Conservation (phyloP, 2,888 invertebrate species). For the Philhelius pedissequus region DNA sequence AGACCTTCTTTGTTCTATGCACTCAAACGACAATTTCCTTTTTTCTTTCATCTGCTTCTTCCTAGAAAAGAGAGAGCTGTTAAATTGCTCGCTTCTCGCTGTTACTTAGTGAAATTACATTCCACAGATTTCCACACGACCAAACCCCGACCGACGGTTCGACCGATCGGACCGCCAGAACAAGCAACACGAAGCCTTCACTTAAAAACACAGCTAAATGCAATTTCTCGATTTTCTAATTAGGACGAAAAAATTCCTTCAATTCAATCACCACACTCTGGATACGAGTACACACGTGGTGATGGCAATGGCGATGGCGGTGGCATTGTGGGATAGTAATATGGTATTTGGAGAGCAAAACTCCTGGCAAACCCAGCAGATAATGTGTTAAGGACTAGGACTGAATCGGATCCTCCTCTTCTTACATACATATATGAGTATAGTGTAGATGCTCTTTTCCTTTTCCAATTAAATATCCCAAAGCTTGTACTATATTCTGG, state of each 20-base stretch:
- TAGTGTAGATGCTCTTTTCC: conserved; percentile 21
- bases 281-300: neutral
- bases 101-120: conserved; percentile 47
- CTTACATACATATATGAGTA: no score
- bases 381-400: conserved; percentile 53
- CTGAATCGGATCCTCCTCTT: conserved; percentile 33
- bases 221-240: conserved; percentile 66
- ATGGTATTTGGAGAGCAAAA: neutral
- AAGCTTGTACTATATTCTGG: neutral
- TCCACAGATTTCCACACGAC: neutral
- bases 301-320: neutral
- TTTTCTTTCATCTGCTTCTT: neutral
- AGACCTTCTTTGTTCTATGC: neutral
- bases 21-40: conserved; percentile 35
- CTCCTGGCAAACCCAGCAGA: conserved; percentile 9
- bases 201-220: conserved; percentile 50
- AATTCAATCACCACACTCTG: conserved; percentile 51
- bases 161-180: conserved; percentile 8
- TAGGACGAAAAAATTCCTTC: conserved; percentile 63
- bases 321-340: neutral
- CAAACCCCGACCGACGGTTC: neutral
- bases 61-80: neutral
- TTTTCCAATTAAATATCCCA: conserved; percentile 59
- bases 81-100: conserved; percentile 22
- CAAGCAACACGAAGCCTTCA: conserved; percentile 55